A percentile compares a stretch with the other conserved stretches of the same genome.
phyloP scores from a whole-genome alignment of 2,797 vertebrate species.

The Gymnocypris eckloni region DNA sequence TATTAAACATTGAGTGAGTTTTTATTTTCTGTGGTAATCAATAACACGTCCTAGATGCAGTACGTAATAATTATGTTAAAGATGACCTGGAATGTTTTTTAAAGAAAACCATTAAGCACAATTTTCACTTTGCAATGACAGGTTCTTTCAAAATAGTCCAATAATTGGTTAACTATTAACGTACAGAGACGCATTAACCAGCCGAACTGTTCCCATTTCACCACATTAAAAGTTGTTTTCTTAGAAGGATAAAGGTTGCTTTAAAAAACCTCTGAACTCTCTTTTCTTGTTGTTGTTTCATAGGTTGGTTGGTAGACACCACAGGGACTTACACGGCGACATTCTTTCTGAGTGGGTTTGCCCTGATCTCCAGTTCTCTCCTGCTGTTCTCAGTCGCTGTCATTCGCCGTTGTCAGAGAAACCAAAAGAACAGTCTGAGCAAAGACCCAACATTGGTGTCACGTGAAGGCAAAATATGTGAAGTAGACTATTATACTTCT shows the following conservation, averaged over 20 bases:
- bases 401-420: slow-evolving; percentile 76
- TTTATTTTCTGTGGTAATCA: neutral
- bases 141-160: neutral
- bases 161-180: neutral
- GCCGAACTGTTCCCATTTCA: neutral
- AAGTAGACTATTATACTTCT: slow-evolving; percentile 51
- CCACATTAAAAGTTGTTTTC: neutral
- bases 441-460: slow-evolving; percentile 34
- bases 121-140: neutral
- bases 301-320: slow-evolving; percentile 93
- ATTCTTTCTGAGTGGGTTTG: slow-evolving; percentile 88
- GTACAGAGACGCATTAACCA: neutral
- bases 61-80: neutral
- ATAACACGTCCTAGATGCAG: neutral
- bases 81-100: neutral
- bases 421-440: slow-evolving; percentile 49
- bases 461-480: slow-evolving; percentile 42
- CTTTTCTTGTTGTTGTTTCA: neutral
- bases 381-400: slow-evolving; percentile 76
- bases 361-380: slow-evolving; percentile 86
- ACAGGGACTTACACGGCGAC: slow-evolving; percentile 89
- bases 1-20: neutral
- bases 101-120: neutral
- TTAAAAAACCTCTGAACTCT: neutral
- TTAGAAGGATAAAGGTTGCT: neutral